Conservation (phyloP, 2,888 invertebrate genomes). For the Nymphalis urticae region DNA sequence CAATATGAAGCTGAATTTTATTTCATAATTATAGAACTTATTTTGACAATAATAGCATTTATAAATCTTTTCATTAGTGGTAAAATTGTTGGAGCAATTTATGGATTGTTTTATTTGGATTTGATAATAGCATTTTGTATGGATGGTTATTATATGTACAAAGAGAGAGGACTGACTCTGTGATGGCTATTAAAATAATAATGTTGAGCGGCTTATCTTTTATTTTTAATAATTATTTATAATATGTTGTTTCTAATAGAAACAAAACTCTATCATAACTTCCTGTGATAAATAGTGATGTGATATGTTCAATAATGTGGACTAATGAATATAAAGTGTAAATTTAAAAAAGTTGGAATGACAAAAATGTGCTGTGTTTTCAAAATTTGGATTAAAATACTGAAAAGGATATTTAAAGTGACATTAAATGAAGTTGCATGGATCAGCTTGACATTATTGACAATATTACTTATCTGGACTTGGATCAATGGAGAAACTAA, state of each 20-base stretch:
- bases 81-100: constrained; percentile 62
- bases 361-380: constrained; percentile 37
- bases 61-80: constrained; percentile 49
- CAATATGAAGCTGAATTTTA: constrained; percentile 69
- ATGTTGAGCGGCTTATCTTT: constrained; percentile 20
- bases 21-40: constrained; percentile 57
- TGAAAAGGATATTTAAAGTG: constrained; percentile 49
- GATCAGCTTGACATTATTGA: constrained; percentile 43
- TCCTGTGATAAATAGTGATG: constrained; percentile 29
- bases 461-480: constrained; percentile 47
- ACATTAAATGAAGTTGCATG: constrained; percentile 50
- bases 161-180: constrained; percentile 63
- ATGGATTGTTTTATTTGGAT: constrained; percentile 69
- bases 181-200: constrained; percentile 42
- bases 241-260: constrained; percentile 3
- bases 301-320: not conserved
- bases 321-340: not conserved
- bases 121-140: constrained; percentile 64
- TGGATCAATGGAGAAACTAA: constrained; percentile 37
- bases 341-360: too few relatives aligned
- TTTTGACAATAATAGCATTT: constrained; percentile 53
- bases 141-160: constrained; percentile 63
- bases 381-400: constrained; percentile 46
- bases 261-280: constrained; percentile 7
- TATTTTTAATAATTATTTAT: constrained; percentile 7